Conservation (phyloP, 2,888 invertebrate species). For the Mesorhabditis belari region DNA sequence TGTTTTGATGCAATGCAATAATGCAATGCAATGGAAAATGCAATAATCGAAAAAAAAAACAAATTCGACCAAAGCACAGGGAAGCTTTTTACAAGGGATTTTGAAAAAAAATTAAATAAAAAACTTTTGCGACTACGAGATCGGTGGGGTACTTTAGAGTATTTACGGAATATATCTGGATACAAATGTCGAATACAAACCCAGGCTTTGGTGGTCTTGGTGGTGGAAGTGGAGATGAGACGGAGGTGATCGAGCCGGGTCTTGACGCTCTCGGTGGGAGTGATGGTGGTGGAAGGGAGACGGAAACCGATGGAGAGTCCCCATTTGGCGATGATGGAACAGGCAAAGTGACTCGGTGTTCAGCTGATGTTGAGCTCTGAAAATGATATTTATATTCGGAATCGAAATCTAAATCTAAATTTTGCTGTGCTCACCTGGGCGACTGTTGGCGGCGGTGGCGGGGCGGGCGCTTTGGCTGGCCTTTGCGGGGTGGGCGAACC, state of each 20-base stretch:
- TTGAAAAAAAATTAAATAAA: too few relatives aligned
- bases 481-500: neutral
- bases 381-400: neutral
- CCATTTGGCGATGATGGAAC: neutral
- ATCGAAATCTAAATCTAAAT: neutral
- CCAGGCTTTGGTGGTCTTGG: neutral
- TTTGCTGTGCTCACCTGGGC: neutral
- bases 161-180: too few relatives aligned
- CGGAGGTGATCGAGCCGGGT: neutral
- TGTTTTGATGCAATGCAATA: too few relatives aligned
- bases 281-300: neutral
- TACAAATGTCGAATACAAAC: neutral
- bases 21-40: too few relatives aligned
- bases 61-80: too few relatives aligned
- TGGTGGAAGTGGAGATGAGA: neutral
- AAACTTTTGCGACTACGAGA: too few relatives aligned
- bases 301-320: neutral
- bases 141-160: too few relatives aligned
- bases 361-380: neutral
- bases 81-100: too few relatives aligned
- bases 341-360: neutral
- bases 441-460: neutral
- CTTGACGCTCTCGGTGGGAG: neutral
- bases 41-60: too few relatives aligned
- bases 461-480: neutral